Evolutionary conservation across 1,140 invertebrate genomes (phyloP), one percentile per base, ranked within the genome.

Genomic region (Plutomurus gul): DNA sequence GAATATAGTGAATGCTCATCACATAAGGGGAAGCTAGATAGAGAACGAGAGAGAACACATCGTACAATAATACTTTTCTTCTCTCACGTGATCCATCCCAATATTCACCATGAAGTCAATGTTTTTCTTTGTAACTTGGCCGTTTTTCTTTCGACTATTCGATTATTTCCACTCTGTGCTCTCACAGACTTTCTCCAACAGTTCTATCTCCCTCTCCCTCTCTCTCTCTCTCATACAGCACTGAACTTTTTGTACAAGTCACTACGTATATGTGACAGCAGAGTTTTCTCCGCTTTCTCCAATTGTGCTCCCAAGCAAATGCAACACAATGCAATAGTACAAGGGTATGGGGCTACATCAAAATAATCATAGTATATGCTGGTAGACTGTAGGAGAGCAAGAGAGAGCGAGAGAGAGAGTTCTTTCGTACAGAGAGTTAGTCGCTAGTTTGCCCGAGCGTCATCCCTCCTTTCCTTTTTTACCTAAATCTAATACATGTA

Each of bases 81-180:
- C 7, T 43, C 39, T 13, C 39, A 43, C n/a, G n/a, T 43, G 39
- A 43, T 43, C 39, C 10, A 13, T 10, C n/a, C 39, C 39, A 43
- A 43, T 43, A 43, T 43, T 30, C 51, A 60, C 49, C 49, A 56
- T 20, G 18, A 20, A 56, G 49, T 56, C 49, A 56, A 56, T 71
- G 65, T 71, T 71, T 71, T 71, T 39, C 27, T 36, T 33, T 36
- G 22, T 33, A 71, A 71, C 22, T 71, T 71, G n/a, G 65, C 30
- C 65, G n/a, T 27, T 71, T 71, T 71, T 33, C 65, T 71, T 33
- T n/a, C 30, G n/a, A 11, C 65, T 33, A 71, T 71, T 71, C 30
- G 65, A 71, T 71, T 71, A 71, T 25, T 71, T 71, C 30, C 65
- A 71, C 65, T 39, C 4, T 71, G 22, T 71, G 65, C 36, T 33